Evolutionary conservation across 2,797 vertebrate species (phyloP).

Genomic region (Phataginus tricuspis): DNA sequence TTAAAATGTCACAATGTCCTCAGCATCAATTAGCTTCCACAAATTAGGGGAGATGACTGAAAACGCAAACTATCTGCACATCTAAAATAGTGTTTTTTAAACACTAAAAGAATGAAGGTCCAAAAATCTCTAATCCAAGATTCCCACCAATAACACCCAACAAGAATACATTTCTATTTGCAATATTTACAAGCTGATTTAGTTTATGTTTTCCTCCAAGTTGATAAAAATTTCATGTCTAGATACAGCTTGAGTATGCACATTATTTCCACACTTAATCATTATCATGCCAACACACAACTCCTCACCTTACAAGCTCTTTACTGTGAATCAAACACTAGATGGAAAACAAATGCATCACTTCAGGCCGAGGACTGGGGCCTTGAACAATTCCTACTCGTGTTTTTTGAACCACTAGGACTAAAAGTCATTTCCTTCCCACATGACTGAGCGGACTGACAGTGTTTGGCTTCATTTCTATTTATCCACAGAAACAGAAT

Average conservation of each 20-base stretch:
- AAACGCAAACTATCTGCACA: not conserved
- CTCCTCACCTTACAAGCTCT: not conserved
- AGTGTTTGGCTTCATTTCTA: not conserved
- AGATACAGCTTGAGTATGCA: not conserved
- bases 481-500: not conserved
- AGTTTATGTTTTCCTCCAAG: conserved; percentile 8
- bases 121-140: not conserved
- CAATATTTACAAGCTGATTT: not conserved
- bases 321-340: not conserved
- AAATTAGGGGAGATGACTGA: not conserved
- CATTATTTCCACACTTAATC: not conserved
- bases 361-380: not conserved
- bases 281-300: not conserved
- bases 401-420: not conserved
- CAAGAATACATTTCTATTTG: not conserved
- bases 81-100: not conserved
- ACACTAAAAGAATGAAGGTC: not conserved
- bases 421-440: not conserved
- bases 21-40: not conserved
- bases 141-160: not conserved
- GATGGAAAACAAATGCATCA: not conserved
- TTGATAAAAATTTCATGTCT: not conserved
- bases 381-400: not conserved
- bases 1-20: not conserved
- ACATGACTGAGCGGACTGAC: not conserved